These are phyloP conservation scores for Gopherus flavomarginatus DNA, from an alignment of 2,113 vertebrate genomes.

Conservation along the genomic window DNA sequence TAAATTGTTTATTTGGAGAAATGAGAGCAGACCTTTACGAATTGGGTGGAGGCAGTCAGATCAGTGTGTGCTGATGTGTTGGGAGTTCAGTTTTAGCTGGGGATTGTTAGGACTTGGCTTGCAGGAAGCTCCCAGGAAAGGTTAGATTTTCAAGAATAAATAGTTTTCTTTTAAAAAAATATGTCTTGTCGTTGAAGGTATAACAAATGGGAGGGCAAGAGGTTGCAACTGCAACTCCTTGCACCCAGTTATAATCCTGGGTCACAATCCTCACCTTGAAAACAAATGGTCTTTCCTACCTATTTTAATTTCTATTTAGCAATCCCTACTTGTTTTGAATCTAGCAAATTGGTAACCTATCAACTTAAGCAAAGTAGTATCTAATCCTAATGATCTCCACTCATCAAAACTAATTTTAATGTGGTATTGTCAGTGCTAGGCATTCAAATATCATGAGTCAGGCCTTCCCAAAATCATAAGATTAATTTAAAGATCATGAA, in stretches of 20 bases:
- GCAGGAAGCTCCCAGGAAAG: not conserved
- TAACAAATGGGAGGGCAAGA: no score
- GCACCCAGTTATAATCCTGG: no score
- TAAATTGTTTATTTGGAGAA: not conserved
- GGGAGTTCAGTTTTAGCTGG: not conserved
- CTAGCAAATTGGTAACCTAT: not conserved
- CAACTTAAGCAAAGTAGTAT: not conserved
- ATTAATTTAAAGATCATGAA: not conserved
- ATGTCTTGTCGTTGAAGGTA: no score
- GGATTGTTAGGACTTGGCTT: not conserved
- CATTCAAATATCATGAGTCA: not conserved
- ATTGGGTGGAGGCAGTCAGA: not conserved
- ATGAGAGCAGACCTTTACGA: not conserved
- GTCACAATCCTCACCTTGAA: no score
- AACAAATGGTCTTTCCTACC: no score
- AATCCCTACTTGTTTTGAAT: not conserved
- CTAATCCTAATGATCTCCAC: not conserved
- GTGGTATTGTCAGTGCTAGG: not conserved
- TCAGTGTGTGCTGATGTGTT: not conserved
- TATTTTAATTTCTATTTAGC: no score
- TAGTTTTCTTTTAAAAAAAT: no score
- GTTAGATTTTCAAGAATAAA: not conserved
- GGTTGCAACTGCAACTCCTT: no score
- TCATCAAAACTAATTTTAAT: not conserved
- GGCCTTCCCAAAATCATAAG: not conserved